Conservation (phyloP, 2,797 vertebrate species). For the Taeniopygia guttata region DNA sequence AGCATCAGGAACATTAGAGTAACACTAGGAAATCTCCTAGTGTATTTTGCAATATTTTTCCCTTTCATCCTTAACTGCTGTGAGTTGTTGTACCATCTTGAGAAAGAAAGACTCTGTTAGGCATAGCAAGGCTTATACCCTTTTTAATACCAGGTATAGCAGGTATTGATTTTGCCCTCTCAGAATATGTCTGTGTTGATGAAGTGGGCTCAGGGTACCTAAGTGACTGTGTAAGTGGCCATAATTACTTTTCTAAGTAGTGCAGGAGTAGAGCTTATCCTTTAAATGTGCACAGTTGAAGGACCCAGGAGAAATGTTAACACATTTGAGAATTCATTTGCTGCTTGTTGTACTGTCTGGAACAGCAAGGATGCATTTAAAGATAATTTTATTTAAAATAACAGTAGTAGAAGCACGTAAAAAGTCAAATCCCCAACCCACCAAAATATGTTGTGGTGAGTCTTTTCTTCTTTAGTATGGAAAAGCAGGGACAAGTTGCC, state of each 20-base stretch:
- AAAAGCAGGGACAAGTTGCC: not conserved
- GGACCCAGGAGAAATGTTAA: not conserved
- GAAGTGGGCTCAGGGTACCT: not conserved
- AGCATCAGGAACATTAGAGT: not conserved
- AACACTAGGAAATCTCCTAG: not conserved
- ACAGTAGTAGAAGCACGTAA: not conserved
- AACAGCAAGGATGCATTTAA: not conserved
- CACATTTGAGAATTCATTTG: not conserved
- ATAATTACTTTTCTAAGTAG: not conserved
- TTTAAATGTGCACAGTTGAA: not conserved
- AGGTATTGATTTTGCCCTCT: not conserved
- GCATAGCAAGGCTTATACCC: not conserved
- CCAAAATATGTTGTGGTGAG: not conserved
- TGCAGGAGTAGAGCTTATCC: not conserved
- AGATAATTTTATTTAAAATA: not conserved
- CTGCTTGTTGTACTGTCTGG: not conserved
- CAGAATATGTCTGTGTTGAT: not conserved
- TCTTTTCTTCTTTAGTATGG: not conserved
- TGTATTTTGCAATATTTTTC: not conserved
- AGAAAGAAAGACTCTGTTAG: not conserved
- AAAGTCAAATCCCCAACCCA: not conserved
- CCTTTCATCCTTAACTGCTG: not conserved
- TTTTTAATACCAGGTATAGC: not conserved
- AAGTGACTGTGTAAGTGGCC: not conserved
- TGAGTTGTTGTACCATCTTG: not conserved